A percentile compares a stretch with the other conserved stretches of the same genome.
Conservation (phyloP, 2,888 invertebrate species). For the Melanostoma mellinum region DNA sequence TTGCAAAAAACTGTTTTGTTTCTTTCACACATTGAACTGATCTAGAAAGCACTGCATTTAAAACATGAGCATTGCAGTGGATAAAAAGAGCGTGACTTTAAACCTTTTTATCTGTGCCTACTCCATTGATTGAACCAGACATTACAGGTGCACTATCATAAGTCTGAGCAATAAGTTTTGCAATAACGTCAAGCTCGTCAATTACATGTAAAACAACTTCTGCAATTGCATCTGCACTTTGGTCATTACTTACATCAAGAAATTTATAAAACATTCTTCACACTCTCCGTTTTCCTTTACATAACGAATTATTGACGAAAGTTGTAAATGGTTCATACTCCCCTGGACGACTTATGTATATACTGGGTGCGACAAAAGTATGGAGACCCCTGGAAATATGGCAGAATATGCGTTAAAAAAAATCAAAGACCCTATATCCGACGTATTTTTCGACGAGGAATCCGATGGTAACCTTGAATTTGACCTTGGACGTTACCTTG, state of each 20-base stretch:
- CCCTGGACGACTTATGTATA: no score
- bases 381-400: no score
- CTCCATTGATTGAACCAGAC: slow-evolving; percentile 39
- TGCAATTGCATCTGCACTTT: slow-evolving; percentile 34
- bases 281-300: slow-evolving; percentile 21
- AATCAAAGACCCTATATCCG: no score
- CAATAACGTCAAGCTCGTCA: slow-evolving; percentile 33
- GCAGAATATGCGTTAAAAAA: no score
- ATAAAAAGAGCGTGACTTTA: slow-evolving; percentile 34
- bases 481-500: no score
- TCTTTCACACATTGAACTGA: slow-evolving; percentile 42
- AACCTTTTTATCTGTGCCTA: slow-evolving; percentile 41
- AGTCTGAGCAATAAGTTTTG: slow-evolving; percentile 44
- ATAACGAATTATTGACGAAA: slow-evolving; percentile 44
- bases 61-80: slow-evolving; percentile 38
- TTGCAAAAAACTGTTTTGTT: slow-evolving; percentile 36
- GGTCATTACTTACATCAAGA: slow-evolving; percentile 24
- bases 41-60: slow-evolving; percentile 44
- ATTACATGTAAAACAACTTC: slow-evolving; percentile 40
- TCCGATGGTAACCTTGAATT: no score
- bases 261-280: slow-evolving; percentile 35
- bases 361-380: no score
- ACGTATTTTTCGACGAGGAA: no score
- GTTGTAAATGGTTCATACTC: no score
- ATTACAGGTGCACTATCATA: slow-evolving; percentile 40